Evolutionary conservation across 2,797 vertebrate genomes (phyloP), one percentile per base, ranked within the genome.

Genomic region (Gambusia yucatana): DNA sequence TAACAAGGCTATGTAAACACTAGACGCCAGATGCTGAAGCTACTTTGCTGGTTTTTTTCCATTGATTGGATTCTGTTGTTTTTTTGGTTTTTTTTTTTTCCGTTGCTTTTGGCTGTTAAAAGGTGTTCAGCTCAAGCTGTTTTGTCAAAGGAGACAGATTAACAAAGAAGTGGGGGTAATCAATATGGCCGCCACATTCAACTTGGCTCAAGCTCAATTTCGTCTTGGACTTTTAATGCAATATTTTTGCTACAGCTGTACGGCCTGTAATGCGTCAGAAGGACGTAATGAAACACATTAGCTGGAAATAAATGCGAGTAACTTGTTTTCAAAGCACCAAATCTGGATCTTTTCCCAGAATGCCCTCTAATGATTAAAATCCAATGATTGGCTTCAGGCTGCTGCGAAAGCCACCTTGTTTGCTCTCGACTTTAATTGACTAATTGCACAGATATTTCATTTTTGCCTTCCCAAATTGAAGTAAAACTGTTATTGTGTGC

Each of bases 371-470:
- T 85, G 82, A 91, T 90, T 85, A 85, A 84, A 90, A 85, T 88
- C 83, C 77, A 87, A 82, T 81, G 79, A 78, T 52, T 78, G 77
- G 77, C 87, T 17, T 69, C 72, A 61, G 84, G 85, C 85, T 73
- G 79, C 73, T 4, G 28, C 81, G 75, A 86, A 91, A 89, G 48
- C 82, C 84, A 83, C 80, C 86, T 81, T 89, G 81, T 92, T 89
- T 90, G 77, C 81, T 75, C 76, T 84, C 47, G 30, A 84, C 79
- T 90, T 84, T 84, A 91, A 91, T 89, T 86, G 85, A 91, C 77
- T 92, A 89, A 93, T 92, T 92, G 83, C 79, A 82, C 14, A 83
- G 79, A 83, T 90, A 52, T 90, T 91, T 90, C 16, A 80, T 91
- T 91, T 50, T 84, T 52, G 70, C 81, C 81, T 77, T 77, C 1